Percentiles rank a stretch among this genome's conserved stretches.
phyloP scores from a whole-genome alignment of 1,140 invertebrate genomes.

The Bombus fervidus region DNA sequence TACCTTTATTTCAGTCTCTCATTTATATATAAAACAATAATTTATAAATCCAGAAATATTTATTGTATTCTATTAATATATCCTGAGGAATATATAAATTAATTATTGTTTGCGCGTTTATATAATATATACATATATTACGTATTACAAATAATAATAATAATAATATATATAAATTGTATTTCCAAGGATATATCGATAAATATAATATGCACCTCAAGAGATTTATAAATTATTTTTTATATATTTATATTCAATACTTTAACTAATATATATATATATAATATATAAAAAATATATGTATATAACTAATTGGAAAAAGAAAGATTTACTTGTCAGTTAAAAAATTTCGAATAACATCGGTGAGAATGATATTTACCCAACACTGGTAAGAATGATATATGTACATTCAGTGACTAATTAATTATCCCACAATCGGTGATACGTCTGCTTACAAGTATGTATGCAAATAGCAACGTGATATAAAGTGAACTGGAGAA shows the following conservation, averaged over 20 bases:
- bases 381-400: neutral
- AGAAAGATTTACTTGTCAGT: neutral
- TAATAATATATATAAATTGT: neutral
- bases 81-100: neutral
- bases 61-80: neutral
- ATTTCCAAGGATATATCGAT: neutral
- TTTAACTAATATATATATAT: neutral
- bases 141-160: neutral
- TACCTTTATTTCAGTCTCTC: neutral
- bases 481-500: constrained; percentile 48
- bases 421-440: constrained; percentile 22
- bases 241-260: neutral
- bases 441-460: constrained; percentile 38
- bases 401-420: constrained; percentile 37
- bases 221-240: neutral
- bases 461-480: constrained; percentile 49
- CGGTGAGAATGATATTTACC: neutral
- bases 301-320: no score
- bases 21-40: neutral
- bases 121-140: neutral
- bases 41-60: neutral
- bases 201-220: neutral
- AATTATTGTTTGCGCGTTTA: neutral
- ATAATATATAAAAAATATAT: no score
- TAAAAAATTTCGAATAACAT: neutral